Evolutionary conservation across 1,140 invertebrate species (phyloP), one percentile per base, ranked within the genome.

Genomic region (Monomorium pharaonis): DNA sequence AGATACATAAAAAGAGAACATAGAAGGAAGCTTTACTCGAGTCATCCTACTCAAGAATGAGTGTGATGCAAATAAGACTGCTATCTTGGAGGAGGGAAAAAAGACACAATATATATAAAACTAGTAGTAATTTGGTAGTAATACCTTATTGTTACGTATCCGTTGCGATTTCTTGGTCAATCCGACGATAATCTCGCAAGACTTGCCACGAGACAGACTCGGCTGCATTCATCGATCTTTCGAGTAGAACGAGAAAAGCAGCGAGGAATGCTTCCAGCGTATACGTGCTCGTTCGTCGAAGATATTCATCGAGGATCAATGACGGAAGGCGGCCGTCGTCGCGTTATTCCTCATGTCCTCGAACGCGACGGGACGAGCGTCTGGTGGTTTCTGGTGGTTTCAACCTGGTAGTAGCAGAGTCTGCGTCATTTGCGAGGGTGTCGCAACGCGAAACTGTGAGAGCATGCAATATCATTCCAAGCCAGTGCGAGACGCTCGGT

Each of bases 111-210:
- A 14, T 44, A 21, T 9, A 54, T 54, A 54, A 21, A 54, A 54
- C 7, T 21, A 54, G 16, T 51, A 18, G 16, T 21, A 9, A n/a
- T 1, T n/a, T 49, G n/a, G n/a, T 3, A 5, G 0, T 1, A 51
- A 63, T 89, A 90, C 89, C 89, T 90, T 89, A 70, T 74, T 86
- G 14, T 87, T 90, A 42, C 33, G 18, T 42, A 42, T 65, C n/a
- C 21, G 33, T 86, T 89, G 27, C 3, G 77, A 42, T 77, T 84
- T 58, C 69, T 84, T 12, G 69, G 78, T 88, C 86, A 77, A 89
- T 21, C 27, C 81, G 76, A 74, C 77, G 16, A 58, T 83, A 74
- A 72, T 77, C 58, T 85, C 74, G 56, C 60, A 76, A 80, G 86
- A 86, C 74, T 69, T 72, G 18, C 78, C 78, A 78, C 56, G 60